Conservation (phyloP, 2,797 vertebrate genomes). For the Lateolabrax maculatus region DNA sequence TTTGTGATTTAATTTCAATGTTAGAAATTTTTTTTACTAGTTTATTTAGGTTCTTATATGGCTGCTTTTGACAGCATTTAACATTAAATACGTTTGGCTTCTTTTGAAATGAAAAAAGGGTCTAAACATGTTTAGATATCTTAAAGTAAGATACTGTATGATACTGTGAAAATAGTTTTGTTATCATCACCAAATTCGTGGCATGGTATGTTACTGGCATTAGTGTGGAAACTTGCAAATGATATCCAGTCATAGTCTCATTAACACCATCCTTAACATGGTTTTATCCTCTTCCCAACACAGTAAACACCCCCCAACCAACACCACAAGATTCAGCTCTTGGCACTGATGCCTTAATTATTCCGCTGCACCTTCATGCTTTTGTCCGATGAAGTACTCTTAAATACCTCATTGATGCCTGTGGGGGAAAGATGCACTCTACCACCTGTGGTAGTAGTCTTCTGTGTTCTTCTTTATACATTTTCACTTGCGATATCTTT, state of each 20-base stretch:
- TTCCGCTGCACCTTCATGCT: background rate
- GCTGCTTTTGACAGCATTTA: background rate
- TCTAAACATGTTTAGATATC: background rate
- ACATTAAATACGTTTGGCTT: background rate
- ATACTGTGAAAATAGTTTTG: background rate
- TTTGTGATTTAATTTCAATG: background rate
- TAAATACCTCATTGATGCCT: conserved; percentile 9
- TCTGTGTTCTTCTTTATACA: background rate
- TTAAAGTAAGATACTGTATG: background rate
- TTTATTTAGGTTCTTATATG: background rate
- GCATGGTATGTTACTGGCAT: no score
- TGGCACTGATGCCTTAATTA: conserved; percentile 1
- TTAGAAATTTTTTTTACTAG: no score
- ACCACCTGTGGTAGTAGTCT: conserved; percentile 13
- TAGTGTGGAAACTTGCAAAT: background rate
- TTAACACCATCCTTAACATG: background rate
- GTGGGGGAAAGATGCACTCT: conserved; percentile 27
- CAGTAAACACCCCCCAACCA: background rate
- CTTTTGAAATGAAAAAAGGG: background rate
- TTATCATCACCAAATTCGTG: background rate
- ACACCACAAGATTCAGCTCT: background rate
- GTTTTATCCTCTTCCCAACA: conserved; percentile 1
- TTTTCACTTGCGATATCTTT: background rate
- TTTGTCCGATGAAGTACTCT: background rate
- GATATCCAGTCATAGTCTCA: background rate